phyloP scores from a whole-genome alignment of 2,797 vertebrate genomes.

The Squalus acanthias region DNA sequence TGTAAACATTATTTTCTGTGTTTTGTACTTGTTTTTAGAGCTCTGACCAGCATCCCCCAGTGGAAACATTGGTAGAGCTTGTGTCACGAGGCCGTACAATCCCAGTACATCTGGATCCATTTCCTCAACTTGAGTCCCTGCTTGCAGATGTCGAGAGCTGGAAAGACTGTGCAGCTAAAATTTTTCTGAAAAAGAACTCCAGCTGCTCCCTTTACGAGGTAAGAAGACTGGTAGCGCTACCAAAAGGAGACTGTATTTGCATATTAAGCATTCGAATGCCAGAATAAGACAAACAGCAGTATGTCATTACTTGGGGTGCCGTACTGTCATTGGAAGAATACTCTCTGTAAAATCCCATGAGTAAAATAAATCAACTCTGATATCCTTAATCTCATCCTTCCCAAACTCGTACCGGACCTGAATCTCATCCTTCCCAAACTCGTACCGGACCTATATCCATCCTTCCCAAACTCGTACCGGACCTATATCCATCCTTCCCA shows the following conservation, averaged over 20 bases:
- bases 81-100: constrained; percentile 77
- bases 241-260: not conserved
- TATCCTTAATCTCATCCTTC: not conserved
- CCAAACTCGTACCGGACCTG: not conserved
- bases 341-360: too few species aligned
- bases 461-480: too few species aligned
- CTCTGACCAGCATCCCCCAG: constrained; percentile 44
- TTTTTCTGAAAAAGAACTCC: constrained; percentile 81
- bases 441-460: too few species aligned
- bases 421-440: too few species aligned
- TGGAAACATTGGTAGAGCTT: constrained; percentile 81
- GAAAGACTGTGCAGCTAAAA: constrained; percentile 87
- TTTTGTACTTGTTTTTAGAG: constrained; percentile 6
- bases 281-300: not conserved
- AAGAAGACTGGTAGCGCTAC: constrained; percentile 39
- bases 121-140: constrained; percentile 77
- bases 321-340: not conserved
- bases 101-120: constrained; percentile 76
- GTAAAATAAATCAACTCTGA: too few species aligned
- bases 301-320: not conserved
- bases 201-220: constrained; percentile 86
- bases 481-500: not conserved
- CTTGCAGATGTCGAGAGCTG: constrained; percentile 80
- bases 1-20: not conserved
- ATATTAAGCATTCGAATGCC: not conserved